Conservation (phyloP, 1,140 invertebrate species). For the Lepidotrigona ventralis region DNA sequence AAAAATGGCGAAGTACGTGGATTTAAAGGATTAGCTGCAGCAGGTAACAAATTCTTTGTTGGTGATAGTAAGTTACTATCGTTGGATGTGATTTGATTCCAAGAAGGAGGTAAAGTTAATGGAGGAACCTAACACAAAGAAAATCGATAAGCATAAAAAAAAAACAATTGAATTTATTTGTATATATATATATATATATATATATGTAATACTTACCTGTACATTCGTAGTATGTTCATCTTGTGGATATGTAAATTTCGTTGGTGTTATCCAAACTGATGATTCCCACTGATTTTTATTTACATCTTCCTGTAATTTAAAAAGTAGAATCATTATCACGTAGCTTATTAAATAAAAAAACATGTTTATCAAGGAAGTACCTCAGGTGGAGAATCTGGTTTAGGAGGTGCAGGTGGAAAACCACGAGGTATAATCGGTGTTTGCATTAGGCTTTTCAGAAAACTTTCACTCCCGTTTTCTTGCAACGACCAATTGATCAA, state of each 20-base stretch:
- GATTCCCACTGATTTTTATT: slow-evolving; percentile 70
- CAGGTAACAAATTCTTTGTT: slow-evolving; percentile 74
- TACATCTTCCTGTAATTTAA: slow-evolving; percentile 44
- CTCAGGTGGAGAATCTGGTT: slow-evolving; percentile 70
- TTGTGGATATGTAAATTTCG: slow-evolving; percentile 69
- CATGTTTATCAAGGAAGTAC: slow-evolving; percentile 30
- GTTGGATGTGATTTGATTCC: slow-evolving; percentile 65
- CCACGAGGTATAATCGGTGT: slow-evolving; percentile 60
- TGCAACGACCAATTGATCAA: slow-evolving; percentile 63
- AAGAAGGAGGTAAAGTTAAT: slow-evolving; percentile 67
- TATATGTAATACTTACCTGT: slow-evolving; percentile 62
- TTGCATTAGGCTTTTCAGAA: slow-evolving; percentile 70
- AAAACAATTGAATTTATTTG: not conserved
- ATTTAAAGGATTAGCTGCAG: slow-evolving; percentile 75
- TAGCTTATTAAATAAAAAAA: not conserved
- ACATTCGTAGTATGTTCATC: slow-evolving; percentile 69
- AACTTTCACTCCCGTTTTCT: slow-evolving; percentile 64
- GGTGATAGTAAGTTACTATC: slow-evolving; percentile 74
- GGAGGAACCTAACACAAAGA: slow-evolving; percentile 69
- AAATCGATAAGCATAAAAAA: slow-evolving; percentile 11
- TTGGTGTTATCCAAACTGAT: slow-evolving; percentile 75
- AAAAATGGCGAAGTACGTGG: slow-evolving; percentile 75
- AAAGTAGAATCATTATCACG: not conserved
- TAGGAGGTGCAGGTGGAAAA: slow-evolving; percentile 68
- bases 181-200: too few species aligned